Conservation (phyloP, 2,797 vertebrate genomes). For the Cottoperca gobio region DNA sequence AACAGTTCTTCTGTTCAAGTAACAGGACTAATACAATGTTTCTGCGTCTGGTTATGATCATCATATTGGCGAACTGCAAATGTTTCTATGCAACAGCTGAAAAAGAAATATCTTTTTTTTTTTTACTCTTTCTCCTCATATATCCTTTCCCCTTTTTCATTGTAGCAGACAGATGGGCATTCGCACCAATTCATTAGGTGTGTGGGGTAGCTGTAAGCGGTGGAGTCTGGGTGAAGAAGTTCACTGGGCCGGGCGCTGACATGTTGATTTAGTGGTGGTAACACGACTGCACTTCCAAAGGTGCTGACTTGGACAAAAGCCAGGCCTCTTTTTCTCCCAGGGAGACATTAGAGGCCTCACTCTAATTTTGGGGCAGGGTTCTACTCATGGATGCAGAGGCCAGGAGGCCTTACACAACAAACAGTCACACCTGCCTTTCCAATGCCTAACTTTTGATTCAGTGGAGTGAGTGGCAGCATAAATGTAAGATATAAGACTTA, state of each 20-base stretch:
- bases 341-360: conserved; percentile 77
- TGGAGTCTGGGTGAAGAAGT: conserved; percentile 82
- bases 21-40: not conserved
- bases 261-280: conserved; percentile 88
- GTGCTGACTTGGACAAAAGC: conserved; percentile 87
- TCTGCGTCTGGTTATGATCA: conserved; percentile 12
- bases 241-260: conserved; percentile 84
- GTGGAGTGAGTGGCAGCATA: conserved; percentile 21
- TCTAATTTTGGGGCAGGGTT: conserved; percentile 81
- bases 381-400: conserved; percentile 65
- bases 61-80: conserved; percentile 13
- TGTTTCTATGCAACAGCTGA: conserved; percentile 23
- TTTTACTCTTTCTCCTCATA: conserved; percentile 25
- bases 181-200: conserved; percentile 82
- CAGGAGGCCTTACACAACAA: conserved; percentile 75
- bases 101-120: conserved; percentile 18
- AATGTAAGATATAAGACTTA: conserved; percentile 32
- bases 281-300: conserved; percentile 87
- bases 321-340: conserved; percentile 83
- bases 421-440: conserved; percentile 80
- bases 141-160: conserved; percentile 49
- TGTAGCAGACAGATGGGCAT: conserved; percentile 71
- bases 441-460: conserved; percentile 62
- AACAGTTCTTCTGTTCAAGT: conserved; percentile 12
- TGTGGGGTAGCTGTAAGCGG: conserved; percentile 77